These are phyloP conservation scores for Manduca sexta DNA, from an alignment of 1,140 invertebrate genomes.

Conservation along the genomic window DNA sequence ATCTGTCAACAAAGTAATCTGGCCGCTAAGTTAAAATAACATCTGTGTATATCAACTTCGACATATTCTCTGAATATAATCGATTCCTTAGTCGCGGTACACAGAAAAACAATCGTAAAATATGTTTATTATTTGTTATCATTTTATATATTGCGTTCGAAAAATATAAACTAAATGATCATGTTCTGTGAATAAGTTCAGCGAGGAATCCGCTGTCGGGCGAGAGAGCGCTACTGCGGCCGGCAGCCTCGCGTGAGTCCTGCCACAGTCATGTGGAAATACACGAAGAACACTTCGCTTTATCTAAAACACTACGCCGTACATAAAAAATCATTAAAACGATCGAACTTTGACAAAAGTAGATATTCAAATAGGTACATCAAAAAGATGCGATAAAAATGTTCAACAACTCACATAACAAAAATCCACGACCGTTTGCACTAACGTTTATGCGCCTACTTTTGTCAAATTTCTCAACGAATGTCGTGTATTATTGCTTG, in stretches of 20 bases:
- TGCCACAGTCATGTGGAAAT: constrained; percentile 21
- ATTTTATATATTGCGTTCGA: constrained; percentile 23
- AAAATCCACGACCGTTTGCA: constrained; percentile 12
- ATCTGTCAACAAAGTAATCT: constrained; percentile 18
- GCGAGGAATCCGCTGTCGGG: too few species aligned
- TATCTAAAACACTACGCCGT: constrained; percentile 28
- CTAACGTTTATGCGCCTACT: constrained; percentile 27
- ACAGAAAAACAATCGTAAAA: constrained; percentile 23
- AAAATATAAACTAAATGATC: constrained; percentile 36
- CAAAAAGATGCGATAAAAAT: constrained; percentile 26
- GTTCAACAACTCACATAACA: constrained; percentile 23
- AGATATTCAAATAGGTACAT: constrained; percentile 22
- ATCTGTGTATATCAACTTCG: constrained; percentile 5
- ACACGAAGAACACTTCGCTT: constrained; percentile 33
- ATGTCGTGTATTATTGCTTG: constrained; percentile 57
- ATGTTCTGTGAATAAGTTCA: not conserved
- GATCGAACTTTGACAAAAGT: constrained; percentile 54
- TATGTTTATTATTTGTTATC: constrained; percentile 26
- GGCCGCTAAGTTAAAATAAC: constrained; percentile 17
- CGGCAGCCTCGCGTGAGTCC: too few species aligned
- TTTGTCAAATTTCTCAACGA: constrained; percentile 55
- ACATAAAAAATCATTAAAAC: constrained; percentile 32
- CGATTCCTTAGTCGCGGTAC: constrained; percentile 1
- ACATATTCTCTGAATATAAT: constrained; percentile 13
- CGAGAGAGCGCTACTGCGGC: too few species aligned